Evolutionary conservation across 2,113 vertebrate genomes (phyloP), one percentile per base, ranked within the genome.

Genomic region (Oreocharis arfaki): DNA sequence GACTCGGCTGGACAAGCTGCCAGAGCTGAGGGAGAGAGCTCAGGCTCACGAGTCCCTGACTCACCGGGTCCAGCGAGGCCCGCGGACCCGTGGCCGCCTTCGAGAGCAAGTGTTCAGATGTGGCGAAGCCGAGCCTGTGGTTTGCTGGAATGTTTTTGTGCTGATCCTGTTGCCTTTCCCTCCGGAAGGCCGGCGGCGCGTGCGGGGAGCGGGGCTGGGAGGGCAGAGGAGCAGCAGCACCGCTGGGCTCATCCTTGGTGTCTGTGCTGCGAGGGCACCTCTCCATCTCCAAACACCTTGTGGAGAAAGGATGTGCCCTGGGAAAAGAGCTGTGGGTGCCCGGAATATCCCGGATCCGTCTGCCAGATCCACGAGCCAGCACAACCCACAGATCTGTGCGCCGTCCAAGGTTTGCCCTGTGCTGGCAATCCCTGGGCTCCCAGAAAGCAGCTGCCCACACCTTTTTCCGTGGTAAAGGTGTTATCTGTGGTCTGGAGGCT

Each of bases 41-140:
- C 27, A 12, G 49, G 55, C 39, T 77, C 8, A 0, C 3, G 23
- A 23, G n/a, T 35, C 30, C 46, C 21, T 0, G 2, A 2, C 18
- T 55, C 10, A 0, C 3, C 0, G 1, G 21, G 59, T 12, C 13
- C 6, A 5, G 8, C 1, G 5, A 15, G 44, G 52, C 55, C 78
- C 2, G 1, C 22, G 6, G 56, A 14, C 10, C 70, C 13, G 21
- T 1, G 47, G 71, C 84, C 0, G 11, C 70, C 23, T 56, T 7
- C 0, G 7, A n/a, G 71, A 50, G 44, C 2, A 1, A 7, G 22
- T 2, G 30, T 5, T 87, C 30, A 2, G 50, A 6, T 21, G 5
- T 3, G 27, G n/a, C 64, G 15, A 13, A 27, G 39, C 39, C 4
- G 3, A 44, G 56, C 23, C 76, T 41, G 49, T 6, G 41, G 49